Conservation (phyloP, 37 sponge, comb jelly and placozoan species). For the Spongia lamella region DNA sequence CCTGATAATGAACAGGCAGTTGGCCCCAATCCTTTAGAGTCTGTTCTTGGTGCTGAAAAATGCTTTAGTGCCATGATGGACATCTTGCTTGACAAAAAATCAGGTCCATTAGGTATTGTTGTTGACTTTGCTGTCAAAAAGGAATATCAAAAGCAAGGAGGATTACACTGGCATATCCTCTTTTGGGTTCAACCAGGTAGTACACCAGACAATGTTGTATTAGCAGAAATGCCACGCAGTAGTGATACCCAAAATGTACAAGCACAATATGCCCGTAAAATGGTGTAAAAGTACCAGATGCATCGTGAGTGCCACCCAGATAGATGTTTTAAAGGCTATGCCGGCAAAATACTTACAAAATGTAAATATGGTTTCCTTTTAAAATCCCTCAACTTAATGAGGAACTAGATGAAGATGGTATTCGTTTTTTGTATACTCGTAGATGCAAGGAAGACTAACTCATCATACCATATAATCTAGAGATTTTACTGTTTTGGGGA, state of each 20-base stretch:
- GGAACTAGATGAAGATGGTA: slow-evolving; percentile 15
- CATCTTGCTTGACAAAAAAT: not conserved
- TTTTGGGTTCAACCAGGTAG: slow-evolving; percentile 5
- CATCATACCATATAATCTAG: not conserved
- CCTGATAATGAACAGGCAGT: slow-evolving; percentile 1
- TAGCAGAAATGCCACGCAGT: not conserved
- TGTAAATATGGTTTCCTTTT: slow-evolving; percentile 15
- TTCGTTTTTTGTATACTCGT: not conserved
- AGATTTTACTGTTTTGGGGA: not conserved
- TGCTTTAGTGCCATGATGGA: not conserved
- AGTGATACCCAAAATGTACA: not conserved
- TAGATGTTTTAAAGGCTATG: not conserved
- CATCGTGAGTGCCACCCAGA: not conserved
- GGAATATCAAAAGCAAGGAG: slow-evolving; percentile 24
- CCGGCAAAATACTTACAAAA: not conserved
- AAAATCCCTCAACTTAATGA: slow-evolving; percentile 1
- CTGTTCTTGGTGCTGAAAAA: slow-evolving; percentile 13
- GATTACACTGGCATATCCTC: slow-evolving; percentile 23
- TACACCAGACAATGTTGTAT: not conserved
- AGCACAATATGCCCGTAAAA: not conserved
- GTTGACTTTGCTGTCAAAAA: slow-evolving; percentile 19
- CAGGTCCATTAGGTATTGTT: not conserved
- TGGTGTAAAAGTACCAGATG: not conserved
- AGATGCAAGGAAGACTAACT: slow-evolving; percentile 8
- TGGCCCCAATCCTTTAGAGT: not conserved